A percentile compares a stretch with the other conserved stretches of the same genome.
These are phyloP conservation scores for Drosophila busckii DNA, from an alignment of 1,140 invertebrate genomes.

Conservation along the genomic window DNA sequence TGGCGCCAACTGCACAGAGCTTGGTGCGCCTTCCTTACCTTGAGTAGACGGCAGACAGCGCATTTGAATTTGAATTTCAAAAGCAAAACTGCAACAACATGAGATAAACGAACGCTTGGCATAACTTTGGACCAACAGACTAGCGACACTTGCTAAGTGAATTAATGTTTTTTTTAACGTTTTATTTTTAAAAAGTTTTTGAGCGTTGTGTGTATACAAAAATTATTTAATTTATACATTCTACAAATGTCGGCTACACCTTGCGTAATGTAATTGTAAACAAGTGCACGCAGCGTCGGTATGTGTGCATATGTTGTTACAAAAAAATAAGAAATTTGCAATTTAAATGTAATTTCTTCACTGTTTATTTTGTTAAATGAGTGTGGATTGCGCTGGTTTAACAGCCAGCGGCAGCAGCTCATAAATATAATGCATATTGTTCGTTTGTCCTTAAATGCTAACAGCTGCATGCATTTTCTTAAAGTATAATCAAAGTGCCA, in stretches of 20 bases:
- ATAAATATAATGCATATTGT: background rate
- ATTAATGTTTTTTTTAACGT: slow-evolving; percentile 39
- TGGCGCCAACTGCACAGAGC: slow-evolving; percentile 31
- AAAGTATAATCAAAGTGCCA: too few species aligned
- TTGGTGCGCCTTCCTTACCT: slow-evolving; percentile 23
- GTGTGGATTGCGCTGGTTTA: slow-evolving; percentile 48
- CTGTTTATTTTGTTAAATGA: slow-evolving; percentile 69
- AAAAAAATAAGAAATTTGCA: slow-evolving; percentile 62
- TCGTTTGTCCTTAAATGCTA: slow-evolving; percentile 7
- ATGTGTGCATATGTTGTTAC: slow-evolving; percentile 35
- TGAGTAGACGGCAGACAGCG: slow-evolving; percentile 18
- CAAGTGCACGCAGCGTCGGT: background rate
- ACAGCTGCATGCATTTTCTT: slow-evolving; percentile 24
- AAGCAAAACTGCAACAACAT: slow-evolving; percentile 4
- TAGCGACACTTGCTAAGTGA: slow-evolving; percentile 37
- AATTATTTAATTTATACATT: slow-evolving; percentile 16
- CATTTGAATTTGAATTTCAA: slow-evolving; percentile 35
- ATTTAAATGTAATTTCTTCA: slow-evolving; percentile 73
- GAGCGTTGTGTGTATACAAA: slow-evolving; percentile 29
- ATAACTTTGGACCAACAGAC: slow-evolving; percentile 6
- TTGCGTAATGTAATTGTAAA: slow-evolving; percentile 25
- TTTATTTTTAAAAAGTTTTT: slow-evolving; percentile 24
- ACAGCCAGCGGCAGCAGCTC: slow-evolving; percentile 26
- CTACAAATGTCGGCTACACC: slow-evolving; percentile 24
- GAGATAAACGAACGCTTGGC: background rate